Base-by-base conservation (phyloP, 2,113 vertebrate species). In the Anolis sagrei region DNA sequence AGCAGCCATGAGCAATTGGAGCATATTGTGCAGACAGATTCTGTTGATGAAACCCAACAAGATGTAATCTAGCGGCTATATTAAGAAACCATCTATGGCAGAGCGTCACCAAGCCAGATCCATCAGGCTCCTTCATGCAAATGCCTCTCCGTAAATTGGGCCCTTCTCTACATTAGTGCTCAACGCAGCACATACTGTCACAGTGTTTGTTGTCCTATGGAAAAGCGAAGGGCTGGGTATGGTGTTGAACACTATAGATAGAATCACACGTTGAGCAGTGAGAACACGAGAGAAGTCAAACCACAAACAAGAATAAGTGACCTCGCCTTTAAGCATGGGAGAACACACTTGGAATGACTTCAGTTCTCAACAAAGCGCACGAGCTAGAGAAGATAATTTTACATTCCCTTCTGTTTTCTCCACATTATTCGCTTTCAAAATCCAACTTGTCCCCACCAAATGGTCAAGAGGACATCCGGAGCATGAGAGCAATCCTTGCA, bases 331-430 rank as follows among this genome's bases (percentile, higher is more conserved):
- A 49, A 84, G 83, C 58, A 1, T 7, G 61, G 10, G 11, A 13
- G 2, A 3, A 69, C 27, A 32, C 6, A 14, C 51, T 73, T 9
- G 25, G 73, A 82, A 81, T 82, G 70, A 48, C 19, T 36, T 81
- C 3, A 0, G 44, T 88, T 85, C 36, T 69, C 54, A 85, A 36
- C 39, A 23, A 85, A 79, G 7, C 36, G 58, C 62, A 78, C 87
- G 87, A 86, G 2, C 34, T 83, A 73, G 23, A 68, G 83, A 0
- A 19, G 51, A 39, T 2, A 79, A 27, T 79, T 89, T 11, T 77
- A 91, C 89, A 87, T 78, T 0, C 1, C 83, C 19, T 83, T 81
- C 64, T 29, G 21, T 7, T 72, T 90, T 90, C 77, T 84, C 11
- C 61, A 7, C 3, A 4, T 3, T 34, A 10, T 87, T 82, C 78